Conservation (phyloP, 2,113 vertebrate species). For the Burhinus bistriatus region DNA sequence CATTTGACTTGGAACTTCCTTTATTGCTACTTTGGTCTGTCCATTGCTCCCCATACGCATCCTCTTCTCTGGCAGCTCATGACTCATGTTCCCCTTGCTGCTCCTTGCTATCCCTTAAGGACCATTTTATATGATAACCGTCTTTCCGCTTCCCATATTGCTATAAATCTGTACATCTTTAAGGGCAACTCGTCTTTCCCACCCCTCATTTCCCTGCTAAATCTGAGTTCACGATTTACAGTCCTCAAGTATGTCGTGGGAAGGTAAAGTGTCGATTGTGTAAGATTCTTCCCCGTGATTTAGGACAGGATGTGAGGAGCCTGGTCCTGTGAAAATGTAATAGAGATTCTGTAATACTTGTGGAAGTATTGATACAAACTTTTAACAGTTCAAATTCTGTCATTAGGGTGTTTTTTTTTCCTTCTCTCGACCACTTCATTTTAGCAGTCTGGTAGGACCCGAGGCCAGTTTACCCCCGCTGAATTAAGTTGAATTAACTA, state of each 20-base stretch:
- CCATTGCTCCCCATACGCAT: conserved; percentile 43
- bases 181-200: conserved; percentile 23
- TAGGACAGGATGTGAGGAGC: conserved; percentile 38
- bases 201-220: conserved; percentile 18
- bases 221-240: not conserved
- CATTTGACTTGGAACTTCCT: conserved; percentile 53
- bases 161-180: conserved; percentile 53
- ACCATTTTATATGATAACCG: conserved; percentile 4
- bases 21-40: conserved; percentile 60
- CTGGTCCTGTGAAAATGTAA: not conserved
- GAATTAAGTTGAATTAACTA: not conserved
- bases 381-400: not conserved
- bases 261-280: not conserved
- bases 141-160: conserved; percentile 27
- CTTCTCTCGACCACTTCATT: not conserved
- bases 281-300: not conserved
- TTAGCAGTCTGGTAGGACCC: not conserved
- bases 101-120: conserved; percentile 2
- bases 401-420: not conserved
- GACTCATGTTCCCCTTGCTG: conserved; percentile 36
- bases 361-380: not conserved
- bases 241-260: not conserved
- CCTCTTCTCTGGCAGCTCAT: conserved; percentile 51
- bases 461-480: not conserved
- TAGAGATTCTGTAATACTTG: not conserved